Evolutionary conservation across 2,797 vertebrate genomes (phyloP).

Genomic region (Bucorvus abyssinicus): DNA sequence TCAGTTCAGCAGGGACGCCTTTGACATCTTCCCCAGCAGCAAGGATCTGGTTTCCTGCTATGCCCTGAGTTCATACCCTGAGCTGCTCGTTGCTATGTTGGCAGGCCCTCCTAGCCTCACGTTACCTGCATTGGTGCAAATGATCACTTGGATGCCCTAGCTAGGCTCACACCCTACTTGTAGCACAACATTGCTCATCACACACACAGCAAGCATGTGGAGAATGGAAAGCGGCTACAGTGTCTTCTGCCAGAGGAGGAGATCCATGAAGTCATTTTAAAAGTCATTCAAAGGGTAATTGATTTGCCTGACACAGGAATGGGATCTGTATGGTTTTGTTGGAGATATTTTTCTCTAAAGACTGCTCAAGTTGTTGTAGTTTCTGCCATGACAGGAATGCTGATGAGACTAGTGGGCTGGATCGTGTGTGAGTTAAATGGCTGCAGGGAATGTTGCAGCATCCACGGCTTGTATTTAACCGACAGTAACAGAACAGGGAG

Average conservation of each 20-base stretch:
- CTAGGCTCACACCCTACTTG: not conserved
- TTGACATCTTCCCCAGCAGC: not conserved
- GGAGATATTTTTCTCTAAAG: not conserved
- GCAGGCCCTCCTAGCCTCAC: not conserved
- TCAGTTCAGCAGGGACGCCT: not conserved
- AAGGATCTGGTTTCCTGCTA: not conserved
- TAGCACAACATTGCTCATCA: accelerated
- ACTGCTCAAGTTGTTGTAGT: not conserved
- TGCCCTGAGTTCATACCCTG: not conserved
- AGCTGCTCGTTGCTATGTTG: not conserved
- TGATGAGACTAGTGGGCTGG: not conserved
- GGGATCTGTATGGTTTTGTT: not conserved
- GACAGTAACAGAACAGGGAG: not conserved
- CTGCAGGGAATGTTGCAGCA: not conserved
- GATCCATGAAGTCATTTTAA: not conserved
- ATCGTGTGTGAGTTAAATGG: not conserved
- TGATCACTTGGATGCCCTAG: not conserved
- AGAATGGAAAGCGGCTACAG: not conserved
- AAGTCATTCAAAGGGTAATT: not conserved
- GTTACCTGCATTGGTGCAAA: not conserved
- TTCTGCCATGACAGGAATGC: not conserved
- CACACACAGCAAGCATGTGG: not conserved
- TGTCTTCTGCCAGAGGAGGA: not conserved
- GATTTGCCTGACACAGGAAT: not conserved
- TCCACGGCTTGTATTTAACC: not conserved